phyloP scores from a whole-genome alignment of 2,888 invertebrate genomes.

The Eupithecia pulchellata region DNA sequence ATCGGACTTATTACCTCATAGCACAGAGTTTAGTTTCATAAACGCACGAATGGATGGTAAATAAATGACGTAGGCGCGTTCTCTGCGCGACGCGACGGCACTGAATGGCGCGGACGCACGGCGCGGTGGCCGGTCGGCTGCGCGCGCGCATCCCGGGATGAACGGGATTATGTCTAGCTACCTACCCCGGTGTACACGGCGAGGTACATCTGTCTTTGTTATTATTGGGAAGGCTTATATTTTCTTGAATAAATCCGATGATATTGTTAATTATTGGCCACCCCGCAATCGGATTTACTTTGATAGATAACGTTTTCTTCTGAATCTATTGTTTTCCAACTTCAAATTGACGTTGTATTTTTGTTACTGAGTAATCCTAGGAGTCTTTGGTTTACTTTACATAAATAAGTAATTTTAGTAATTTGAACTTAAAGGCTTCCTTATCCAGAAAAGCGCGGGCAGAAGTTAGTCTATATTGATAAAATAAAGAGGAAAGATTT shows the following conservation, averaged over 20 bases:
- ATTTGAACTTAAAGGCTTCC: too few relatives aligned
- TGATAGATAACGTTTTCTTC: too few relatives aligned
- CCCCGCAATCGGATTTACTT: too few relatives aligned
- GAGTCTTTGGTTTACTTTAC: too few relatives aligned
- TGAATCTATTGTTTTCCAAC: too few relatives aligned
- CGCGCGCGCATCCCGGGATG: slow-evolving; percentile 42
- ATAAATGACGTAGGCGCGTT: slow-evolving; percentile 51
- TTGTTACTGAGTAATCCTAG: too few relatives aligned
- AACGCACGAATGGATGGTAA: background rate
- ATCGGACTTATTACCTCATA: slow-evolving; percentile 46
- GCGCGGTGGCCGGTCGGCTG: slow-evolving; percentile 46
- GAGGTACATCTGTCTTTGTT: slow-evolving; percentile 1
- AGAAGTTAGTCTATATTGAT: too few relatives aligned
- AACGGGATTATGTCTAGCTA: slow-evolving; percentile 29
- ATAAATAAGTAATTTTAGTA: too few relatives aligned
- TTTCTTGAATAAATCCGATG: background rate
- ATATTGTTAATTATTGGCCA: too few relatives aligned
- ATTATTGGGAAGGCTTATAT: background rate
- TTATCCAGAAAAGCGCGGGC: background rate
- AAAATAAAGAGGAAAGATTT: too few relatives aligned
- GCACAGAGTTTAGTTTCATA: slow-evolving; percentile 42
- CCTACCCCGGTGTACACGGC: background rate
- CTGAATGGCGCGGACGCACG: slow-evolving; percentile 46
- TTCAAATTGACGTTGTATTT: too few relatives aligned
- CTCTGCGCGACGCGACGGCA: slow-evolving; percentile 57